A percentile compares a stretch with the other conserved stretches of the same genome.
Evolutionary conservation across 2,888 invertebrate species (phyloP).

Genomic region (Xestobium rufovillosum): DNA sequence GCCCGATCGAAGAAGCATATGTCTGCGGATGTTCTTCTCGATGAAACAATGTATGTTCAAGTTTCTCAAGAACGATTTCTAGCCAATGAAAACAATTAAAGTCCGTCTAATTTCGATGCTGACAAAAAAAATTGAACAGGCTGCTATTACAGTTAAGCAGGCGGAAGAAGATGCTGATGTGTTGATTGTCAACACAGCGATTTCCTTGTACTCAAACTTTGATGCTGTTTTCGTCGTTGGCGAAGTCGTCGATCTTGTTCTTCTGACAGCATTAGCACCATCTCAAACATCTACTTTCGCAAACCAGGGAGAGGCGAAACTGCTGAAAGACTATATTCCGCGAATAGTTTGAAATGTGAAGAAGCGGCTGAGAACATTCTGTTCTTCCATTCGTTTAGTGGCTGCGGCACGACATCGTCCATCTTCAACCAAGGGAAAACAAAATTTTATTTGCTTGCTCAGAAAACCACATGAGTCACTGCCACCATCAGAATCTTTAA

Average conservation of each 20-base stretch:
- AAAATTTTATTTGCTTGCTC: too few species aligned
- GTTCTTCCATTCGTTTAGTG: too few species aligned
- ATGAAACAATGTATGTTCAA: conserved; percentile 13
- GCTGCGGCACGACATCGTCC: too few species aligned
- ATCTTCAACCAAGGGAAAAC: too few species aligned
- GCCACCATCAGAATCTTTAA: too few species aligned
- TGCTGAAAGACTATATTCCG: conserved; percentile 1
- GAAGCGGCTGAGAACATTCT: conserved; percentile 15
- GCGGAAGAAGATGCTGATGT: conserved; percentile 22
- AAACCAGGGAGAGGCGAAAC: conserved; percentile 15
- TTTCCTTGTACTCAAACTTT: conserved; percentile 14
- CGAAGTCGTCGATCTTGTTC: conserved; percentile 20
- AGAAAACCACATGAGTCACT: too few species aligned
- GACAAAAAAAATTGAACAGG: conserved; percentile 14
- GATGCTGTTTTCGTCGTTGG: conserved; percentile 14
- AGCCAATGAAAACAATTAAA: conserved; percentile 23
- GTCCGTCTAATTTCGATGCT: conserved; percentile 22
- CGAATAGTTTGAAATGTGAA: conserved; percentile 6
- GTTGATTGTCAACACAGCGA: conserved; percentile 19
- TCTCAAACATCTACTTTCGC: conserved; percentile 8
- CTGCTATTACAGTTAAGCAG: conserved; percentile 16
- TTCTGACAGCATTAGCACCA: conserved; percentile 18
- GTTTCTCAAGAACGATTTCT: conserved; percentile 26
- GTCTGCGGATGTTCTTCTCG: conserved; percentile 21
- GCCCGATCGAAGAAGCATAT: conserved; percentile 16